Evolutionary conservation across 2,113 vertebrate species (phyloP).

Genomic region (Amphiprion percula): DNA sequence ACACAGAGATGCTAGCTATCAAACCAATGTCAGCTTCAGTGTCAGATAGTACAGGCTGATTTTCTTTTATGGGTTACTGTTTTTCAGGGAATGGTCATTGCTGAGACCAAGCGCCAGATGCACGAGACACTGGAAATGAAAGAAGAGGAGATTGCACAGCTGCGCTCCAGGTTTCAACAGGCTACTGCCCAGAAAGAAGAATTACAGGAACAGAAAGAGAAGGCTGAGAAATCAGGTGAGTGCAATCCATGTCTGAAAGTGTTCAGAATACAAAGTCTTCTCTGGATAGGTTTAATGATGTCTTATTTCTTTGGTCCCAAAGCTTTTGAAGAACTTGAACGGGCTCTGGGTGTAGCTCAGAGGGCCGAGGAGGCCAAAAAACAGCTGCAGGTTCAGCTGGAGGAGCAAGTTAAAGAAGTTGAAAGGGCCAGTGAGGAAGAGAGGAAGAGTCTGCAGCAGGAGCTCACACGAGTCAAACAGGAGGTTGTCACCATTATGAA

Average conservation of each 20-base stretch:
- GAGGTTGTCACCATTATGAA: slow-evolving; percentile 93
- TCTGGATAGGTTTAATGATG: neutral
- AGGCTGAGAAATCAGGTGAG: slow-evolving; percentile 95
- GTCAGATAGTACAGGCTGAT: neutral
- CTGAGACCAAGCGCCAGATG: slow-evolving; percentile 98
- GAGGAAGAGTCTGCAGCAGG: slow-evolving; percentile 89
- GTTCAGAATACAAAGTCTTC: neutral
- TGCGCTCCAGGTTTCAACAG: slow-evolving; percentile 89
- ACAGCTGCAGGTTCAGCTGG: slow-evolving; percentile 92
- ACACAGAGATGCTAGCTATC: neutral
- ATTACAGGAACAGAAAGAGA: slow-evolving; percentile 94
- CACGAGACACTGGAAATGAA: slow-evolving; percentile 97
- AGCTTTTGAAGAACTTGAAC: slow-evolving; percentile 98
- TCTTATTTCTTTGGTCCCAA: slow-evolving; percentile 15
- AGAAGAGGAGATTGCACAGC: slow-evolving; percentile 94
- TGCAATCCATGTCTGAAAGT: slow-evolving; percentile 4
- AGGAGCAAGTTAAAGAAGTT: slow-evolving; percentile 89
- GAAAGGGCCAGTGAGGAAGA: slow-evolving; percentile 92
- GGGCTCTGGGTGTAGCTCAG: slow-evolving; percentile 89
- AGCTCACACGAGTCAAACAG: slow-evolving; percentile 92
- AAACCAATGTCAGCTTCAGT: neutral
- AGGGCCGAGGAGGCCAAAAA: slow-evolving; percentile 91
- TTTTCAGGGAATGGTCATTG: slow-evolving; percentile 96
- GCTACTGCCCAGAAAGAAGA: slow-evolving; percentile 88
- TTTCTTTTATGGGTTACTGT: slow-evolving; percentile 17